Conservation (phyloP, 2,797 vertebrate species). For the Peromyscus nudipes region DNA sequence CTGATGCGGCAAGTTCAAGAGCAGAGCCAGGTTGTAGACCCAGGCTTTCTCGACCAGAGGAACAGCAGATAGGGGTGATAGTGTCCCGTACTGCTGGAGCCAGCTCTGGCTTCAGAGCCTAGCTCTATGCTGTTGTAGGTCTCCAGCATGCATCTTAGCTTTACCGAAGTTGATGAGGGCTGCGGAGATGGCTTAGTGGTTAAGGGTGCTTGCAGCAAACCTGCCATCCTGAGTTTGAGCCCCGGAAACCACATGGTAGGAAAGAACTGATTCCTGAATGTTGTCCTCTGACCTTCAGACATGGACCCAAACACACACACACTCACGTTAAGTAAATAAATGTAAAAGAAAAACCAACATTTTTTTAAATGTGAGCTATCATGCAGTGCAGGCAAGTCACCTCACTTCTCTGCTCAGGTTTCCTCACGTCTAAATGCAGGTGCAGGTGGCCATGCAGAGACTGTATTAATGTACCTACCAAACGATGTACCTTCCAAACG, state of each 20-base stretch:
- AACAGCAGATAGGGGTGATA: not conserved
- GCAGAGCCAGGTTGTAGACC: not conserved
- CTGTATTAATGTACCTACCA: not conserved
- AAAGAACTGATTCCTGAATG: not conserved
- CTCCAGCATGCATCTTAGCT: not conserved
- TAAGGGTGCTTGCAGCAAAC: not conserved
- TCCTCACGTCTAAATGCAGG: not conserved
- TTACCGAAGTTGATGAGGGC: not conserved
- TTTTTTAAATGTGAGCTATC: not conserved
- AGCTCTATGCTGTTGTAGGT: not conserved
- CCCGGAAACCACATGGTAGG: not conserved
- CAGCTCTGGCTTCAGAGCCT: not conserved
- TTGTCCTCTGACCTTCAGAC: not conserved
- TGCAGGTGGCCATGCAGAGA: not conserved
- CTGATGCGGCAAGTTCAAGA: not conserved
- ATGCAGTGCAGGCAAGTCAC: not conserved
- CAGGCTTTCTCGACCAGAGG: not conserved
- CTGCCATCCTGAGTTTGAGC: not conserved
- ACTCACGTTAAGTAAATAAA: not conserved
- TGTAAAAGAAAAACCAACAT: not conserved
- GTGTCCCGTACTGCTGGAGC: rapidly evolving
- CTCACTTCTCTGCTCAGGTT: not conserved
- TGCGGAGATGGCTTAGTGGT: not conserved
- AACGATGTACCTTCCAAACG: not conserved
- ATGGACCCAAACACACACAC: not conserved